phyloP scores from a whole-genome alignment of 2,797 vertebrate genomes.

The Aplochiton taeniatus region DNA sequence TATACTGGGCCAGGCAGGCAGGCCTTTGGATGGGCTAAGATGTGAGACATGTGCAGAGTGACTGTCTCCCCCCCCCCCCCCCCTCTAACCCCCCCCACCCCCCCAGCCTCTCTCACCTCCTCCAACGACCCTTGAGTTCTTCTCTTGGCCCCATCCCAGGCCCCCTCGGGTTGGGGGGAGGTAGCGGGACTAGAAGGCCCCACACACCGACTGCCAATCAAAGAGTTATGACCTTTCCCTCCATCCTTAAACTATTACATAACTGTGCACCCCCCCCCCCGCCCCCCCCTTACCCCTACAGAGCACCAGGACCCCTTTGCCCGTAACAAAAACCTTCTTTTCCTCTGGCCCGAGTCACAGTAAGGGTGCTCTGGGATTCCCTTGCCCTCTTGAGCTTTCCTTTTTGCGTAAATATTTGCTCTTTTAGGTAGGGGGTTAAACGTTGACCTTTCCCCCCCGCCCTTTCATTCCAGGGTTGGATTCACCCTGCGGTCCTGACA shows the following conservation, averaged over 20 bases:
- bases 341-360: no score
- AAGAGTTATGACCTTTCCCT: background rate
- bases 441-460: background rate
- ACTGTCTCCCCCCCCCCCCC: background rate
- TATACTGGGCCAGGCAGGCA: constrained; percentile 43
- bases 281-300: no score
- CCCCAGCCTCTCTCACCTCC: constrained; percentile 7
- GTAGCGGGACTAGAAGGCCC: background rate
- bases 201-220: constrained; percentile 1
- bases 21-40: constrained; percentile 36
- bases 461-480: background rate
- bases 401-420: constrained; percentile 17
- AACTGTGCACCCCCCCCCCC: no score
- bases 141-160: background rate
- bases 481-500: background rate
- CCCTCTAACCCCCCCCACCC: background rate
- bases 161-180: no score
- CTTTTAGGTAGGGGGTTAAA: constrained; percentile 10
- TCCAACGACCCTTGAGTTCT: background rate
- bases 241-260: background rate
- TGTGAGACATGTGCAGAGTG: constrained; percentile 20
- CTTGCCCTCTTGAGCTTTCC: no score
- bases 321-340: no score
- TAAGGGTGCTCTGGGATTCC: background rate
- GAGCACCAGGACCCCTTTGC: no score